Conservation (phyloP, 2,888 invertebrate genomes). For the Elmis aenea region DNA sequence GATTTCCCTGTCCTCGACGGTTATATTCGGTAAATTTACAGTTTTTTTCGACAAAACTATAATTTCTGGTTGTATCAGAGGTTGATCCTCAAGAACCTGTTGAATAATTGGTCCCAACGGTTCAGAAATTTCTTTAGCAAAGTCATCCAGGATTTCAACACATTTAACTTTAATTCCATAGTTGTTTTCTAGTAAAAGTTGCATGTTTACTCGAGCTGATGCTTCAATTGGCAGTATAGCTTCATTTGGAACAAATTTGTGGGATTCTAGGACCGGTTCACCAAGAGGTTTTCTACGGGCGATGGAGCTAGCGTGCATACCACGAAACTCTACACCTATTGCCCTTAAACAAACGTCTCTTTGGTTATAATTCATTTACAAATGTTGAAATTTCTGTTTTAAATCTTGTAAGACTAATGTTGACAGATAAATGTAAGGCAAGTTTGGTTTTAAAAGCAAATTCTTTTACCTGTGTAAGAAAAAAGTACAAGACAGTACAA, state of each 20-base stretch:
- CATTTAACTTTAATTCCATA: conserved; percentile 58
- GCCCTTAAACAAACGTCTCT: conserved; percentile 49
- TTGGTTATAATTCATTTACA: no score
- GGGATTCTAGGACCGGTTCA: conserved; percentile 73
- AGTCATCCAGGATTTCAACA: conserved; percentile 45
- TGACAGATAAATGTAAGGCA: no score
- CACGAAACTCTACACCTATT: conserved; percentile 74
- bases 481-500: no score
- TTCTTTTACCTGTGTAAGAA: no score
- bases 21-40: conserved; percentile 50
- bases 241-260: conserved; percentile 64
- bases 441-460: no score
- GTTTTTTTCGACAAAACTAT: conserved; percentile 53
- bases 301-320: conserved; percentile 72
- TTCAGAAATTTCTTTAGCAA: conserved; percentile 36
- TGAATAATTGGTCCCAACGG: conserved; percentile 54
- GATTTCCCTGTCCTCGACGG: conserved; percentile 59
- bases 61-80: conserved; percentile 64
- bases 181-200: conserved; percentile 69
- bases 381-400: no score
- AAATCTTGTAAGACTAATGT: no score
- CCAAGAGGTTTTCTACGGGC: conserved; percentile 62
- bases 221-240: conserved; percentile 25
- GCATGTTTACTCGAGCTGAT: conserved; percentile 58
- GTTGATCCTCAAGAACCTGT: conserved; percentile 61